Conservation (phyloP, 2,113 vertebrate species). For the Cacatua alba region DNA sequence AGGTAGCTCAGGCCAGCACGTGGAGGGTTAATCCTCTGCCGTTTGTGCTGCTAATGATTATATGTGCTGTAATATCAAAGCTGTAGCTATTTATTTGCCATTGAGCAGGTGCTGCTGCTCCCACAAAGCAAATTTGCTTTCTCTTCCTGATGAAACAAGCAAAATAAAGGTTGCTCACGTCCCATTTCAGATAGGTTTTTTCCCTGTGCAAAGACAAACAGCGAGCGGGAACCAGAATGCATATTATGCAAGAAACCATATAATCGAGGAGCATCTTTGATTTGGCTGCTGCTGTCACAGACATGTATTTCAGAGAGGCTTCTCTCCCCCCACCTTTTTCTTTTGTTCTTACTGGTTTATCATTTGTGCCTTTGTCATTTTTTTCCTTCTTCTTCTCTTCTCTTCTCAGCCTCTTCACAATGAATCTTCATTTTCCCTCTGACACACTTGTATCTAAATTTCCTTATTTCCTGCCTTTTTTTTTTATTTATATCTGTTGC, state of each 20-base stretch:
- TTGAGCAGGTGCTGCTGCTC: slow-evolving; percentile 70
- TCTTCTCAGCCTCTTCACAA: slow-evolving; percentile 84
- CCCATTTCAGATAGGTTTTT: slow-evolving; percentile 73
- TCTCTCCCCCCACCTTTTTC: not conserved
- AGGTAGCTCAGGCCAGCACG: not conserved
- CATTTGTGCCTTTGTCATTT: slow-evolving; percentile 70
- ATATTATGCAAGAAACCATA: slow-evolving; percentile 80
- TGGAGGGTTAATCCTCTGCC: slow-evolving; percentile 38
- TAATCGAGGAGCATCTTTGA: slow-evolving; percentile 75
- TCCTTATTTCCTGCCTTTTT: slow-evolving; percentile 92
- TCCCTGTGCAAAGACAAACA: slow-evolving; percentile 58
- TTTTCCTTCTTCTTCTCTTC: slow-evolving; percentile 60
- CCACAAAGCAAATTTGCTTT: slow-evolving; percentile 75
- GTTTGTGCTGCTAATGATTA: slow-evolving; percentile 50
- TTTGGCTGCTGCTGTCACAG: slow-evolving; percentile 64
- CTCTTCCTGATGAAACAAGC: slow-evolving; percentile 61
- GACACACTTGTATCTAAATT: slow-evolving; percentile 94
- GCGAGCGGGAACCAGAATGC: slow-evolving; percentile 64
- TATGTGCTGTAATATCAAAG: slow-evolving; percentile 54
- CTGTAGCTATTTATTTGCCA: slow-evolving; percentile 60
- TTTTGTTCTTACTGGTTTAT: slow-evolving; percentile 64
- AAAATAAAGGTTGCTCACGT: slow-evolving; percentile 77
- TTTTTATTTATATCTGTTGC: slow-evolving; percentile 96
- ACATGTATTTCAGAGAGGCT: slow-evolving; percentile 36
- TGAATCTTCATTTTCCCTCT: slow-evolving; percentile 94